phyloP scores from a whole-genome alignment of 2,888 invertebrate genomes.

The Notocelia uddmanniana region DNA sequence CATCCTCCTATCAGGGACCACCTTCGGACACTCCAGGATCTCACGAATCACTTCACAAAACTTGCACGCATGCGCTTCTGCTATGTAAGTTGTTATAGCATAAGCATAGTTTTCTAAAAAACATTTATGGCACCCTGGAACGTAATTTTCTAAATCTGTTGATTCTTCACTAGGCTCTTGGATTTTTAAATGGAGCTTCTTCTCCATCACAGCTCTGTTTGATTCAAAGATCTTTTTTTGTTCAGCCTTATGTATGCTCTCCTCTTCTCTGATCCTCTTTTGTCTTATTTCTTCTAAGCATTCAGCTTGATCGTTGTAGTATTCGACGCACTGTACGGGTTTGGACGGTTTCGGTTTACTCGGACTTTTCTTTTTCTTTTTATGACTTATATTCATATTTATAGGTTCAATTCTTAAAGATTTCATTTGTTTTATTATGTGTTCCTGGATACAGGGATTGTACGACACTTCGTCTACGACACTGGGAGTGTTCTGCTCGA shows the following conservation, averaged over 20 bases:
- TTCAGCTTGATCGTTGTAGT: constrained; percentile 88
- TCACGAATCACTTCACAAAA: constrained; percentile 82
- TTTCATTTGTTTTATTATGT: constrained; percentile 83
- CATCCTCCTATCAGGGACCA: constrained; percentile 76
- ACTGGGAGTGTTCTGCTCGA: constrained; percentile 62
- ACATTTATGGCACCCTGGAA: constrained; percentile 81
- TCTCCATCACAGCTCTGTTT: constrained; percentile 70
- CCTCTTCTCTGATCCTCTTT: constrained; percentile 74
- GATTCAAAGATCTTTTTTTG: constrained; percentile 71
- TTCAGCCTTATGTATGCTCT: constrained; percentile 70
- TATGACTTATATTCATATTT: constrained; percentile 72
- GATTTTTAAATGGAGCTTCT: constrained; percentile 65
- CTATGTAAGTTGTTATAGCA: constrained; percentile 77
- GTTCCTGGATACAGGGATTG: constrained; percentile 78
- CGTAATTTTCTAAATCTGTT: constrained; percentile 73
- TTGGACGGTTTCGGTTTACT: constrained; percentile 78
- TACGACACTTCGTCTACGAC: constrained; percentile 66
- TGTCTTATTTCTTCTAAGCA: constrained; percentile 84
- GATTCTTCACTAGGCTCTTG: constrained; percentile 79
- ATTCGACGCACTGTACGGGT: constrained; percentile 80
- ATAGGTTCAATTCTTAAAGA: constrained; percentile 78
- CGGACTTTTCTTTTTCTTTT: constrained; percentile 74
- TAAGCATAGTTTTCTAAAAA: constrained; percentile 82
- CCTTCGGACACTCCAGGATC: constrained; percentile 76
- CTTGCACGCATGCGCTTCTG: constrained; percentile 76